Base-by-base conservation (phyloP, 2,888 invertebrate genomes). In the Phortica okadai region DNA sequence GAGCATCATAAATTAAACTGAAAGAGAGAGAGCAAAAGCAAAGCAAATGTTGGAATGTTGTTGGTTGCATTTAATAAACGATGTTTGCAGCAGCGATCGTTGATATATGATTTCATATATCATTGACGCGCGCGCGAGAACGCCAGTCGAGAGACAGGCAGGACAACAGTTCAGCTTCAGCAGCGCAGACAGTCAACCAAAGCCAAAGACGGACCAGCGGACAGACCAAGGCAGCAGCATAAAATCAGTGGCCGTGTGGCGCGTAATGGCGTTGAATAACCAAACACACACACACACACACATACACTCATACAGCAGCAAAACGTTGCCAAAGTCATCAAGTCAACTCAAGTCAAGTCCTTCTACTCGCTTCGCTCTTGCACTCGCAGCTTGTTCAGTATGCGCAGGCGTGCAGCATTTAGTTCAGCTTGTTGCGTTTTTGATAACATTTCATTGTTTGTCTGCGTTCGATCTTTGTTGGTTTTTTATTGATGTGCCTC, bases 21-120 rank as follows among this genome's bases (percentile, higher is more conserved):
- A n/a, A 10, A 16, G n/a, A n/a, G n/a, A n/a, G n/a, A n/a, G n/a
- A n/a, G 56, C 6, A 8, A 33, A 5, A 33, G 33, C 33, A 33
- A 33, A 33, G 33, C 58, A 42, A 74, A 74, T 59, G 66, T 54
- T 73, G 44, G 69, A 74, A 45, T 64, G 64, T 81, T 77, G 74
- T 70, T 74, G 81, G 75, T 76, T 73, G 77, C 79, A 81, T 79
- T 87, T 88, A 88, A 88, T 86, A 86, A 86, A 87, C 86, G 82
- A 82, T 79, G 72, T 77, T 76, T 33, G 33, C 33, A 33, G 77
- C 78, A 86, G 86, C 87, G 88, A 86, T 86, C 83, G 84, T 79
- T 82, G 82, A 84, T 88, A 86, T 87, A 84, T 88, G 88, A 86
- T 86, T 88, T 88, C 88, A 86, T 86, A 86, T 87, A 87, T 88